Percentiles rank a stretch among this genome's conserved stretches.
Evolutionary conservation across 1,140 invertebrate genomes (phyloP).

Genomic region (Drusus annulatus): DNA sequence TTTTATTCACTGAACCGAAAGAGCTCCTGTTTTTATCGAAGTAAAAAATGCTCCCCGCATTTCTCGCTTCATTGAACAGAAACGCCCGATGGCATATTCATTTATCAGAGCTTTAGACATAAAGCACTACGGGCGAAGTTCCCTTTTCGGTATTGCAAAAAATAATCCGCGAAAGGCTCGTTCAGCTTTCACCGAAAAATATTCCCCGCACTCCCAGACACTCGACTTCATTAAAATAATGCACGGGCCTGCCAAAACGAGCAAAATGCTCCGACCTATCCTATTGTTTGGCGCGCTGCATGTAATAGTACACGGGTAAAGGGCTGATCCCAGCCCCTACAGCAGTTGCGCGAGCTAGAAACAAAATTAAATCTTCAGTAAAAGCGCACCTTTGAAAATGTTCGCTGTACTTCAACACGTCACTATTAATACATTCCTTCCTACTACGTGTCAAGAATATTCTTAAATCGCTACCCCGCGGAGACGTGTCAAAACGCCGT

Average conservation of each 20-base stretch:
- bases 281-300: constrained; percentile 25
- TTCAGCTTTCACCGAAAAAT: constrained; percentile 34
- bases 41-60: constrained; percentile 34
- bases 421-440: background rate
- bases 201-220: constrained; percentile 27
- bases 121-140: constrained; percentile 8
- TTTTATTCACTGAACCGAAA: constrained; percentile 42
- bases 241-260: constrained; percentile 35
- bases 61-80: constrained; percentile 40
- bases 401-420: background rate
- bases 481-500: constrained; percentile 13
- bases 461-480: background rate
- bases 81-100: constrained; percentile 26
- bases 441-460: background rate
- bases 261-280: constrained; percentile 41
- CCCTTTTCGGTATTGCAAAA: constrained; percentile 39
- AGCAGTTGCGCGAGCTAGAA: background rate
- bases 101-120: constrained; percentile 36
- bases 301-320: constrained; percentile 14
- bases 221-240: constrained; percentile 44
- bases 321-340: constrained; percentile 1
- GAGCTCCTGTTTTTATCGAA: constrained; percentile 28
- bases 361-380: background rate
- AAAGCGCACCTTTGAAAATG: background rate
- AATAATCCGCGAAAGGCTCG: constrained; percentile 33